Percentiles rank a stretch among this genome's conserved stretches.
These are phyloP conservation scores for Hirundichthys speculiger DNA, from an alignment of 2,113 vertebrate genomes.

Conservation along the genomic window DNA sequence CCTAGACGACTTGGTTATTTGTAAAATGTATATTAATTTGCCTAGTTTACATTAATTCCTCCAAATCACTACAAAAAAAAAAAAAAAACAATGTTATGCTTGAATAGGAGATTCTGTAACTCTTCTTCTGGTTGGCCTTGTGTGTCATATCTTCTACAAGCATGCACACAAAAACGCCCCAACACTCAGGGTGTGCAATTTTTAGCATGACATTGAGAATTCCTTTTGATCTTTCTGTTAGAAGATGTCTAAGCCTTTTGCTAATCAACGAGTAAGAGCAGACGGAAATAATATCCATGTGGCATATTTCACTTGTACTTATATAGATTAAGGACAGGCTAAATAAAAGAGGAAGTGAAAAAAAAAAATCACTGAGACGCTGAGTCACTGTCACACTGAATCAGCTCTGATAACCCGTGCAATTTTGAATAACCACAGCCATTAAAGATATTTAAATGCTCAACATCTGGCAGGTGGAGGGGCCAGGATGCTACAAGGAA, in stretches of 20 bases:
- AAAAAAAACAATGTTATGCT: no score
- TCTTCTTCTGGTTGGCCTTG: slow-evolving; percentile 35
- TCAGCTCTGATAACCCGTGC: slow-evolving; percentile 26
- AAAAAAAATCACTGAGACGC: slow-evolving; percentile 46
- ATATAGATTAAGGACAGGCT: slow-evolving; percentile 43
- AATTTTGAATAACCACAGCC: slow-evolving; percentile 31
- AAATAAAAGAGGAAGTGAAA: slow-evolving; percentile 44
- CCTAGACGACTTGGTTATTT: background rate
- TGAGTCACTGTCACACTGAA: slow-evolving; percentile 35
- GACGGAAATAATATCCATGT: slow-evolving; percentile 41
- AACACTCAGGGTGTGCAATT: slow-evolving; percentile 40
- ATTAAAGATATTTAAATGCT: slow-evolving; percentile 43
- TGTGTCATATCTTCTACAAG: slow-evolving; percentile 39
- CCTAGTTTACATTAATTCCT: slow-evolving; percentile 9
- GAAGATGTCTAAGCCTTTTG: slow-evolving; percentile 55
- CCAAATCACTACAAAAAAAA: no score
- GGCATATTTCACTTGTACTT: slow-evolving; percentile 39
- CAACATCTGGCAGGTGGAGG: slow-evolving; percentile 27
- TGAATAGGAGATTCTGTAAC: slow-evolving; percentile 12
- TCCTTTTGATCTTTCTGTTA: slow-evolving; percentile 70
- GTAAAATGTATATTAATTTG: background rate
- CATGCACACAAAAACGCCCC: slow-evolving; percentile 26
- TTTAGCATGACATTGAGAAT: slow-evolving; percentile 67
- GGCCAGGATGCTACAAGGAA: no score
- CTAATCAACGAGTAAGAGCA: slow-evolving; percentile 56